phyloP scores from a whole-genome alignment of 2,888 invertebrate species.

The Ischnus inquisitorius region DNA sequence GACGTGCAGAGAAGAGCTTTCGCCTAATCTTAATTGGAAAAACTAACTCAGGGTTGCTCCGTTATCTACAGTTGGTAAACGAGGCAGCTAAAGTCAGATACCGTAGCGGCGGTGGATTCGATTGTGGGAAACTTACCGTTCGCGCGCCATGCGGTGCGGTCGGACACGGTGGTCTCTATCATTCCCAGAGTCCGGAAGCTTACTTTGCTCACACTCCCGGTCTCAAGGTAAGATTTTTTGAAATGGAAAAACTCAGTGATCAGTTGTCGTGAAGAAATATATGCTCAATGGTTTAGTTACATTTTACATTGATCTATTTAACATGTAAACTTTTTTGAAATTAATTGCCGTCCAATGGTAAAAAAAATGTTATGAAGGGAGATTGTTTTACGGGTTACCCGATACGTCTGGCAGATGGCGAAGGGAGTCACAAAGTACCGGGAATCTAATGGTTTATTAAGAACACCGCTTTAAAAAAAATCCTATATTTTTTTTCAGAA shows the following conservation, averaged over 20 bases:
- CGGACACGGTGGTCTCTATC: slow-evolving; percentile 98
- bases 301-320: neutral
- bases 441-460: slow-evolving; percentile 4
- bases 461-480: neutral
- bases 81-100: slow-evolving; percentile 98
- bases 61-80: slow-evolving; percentile 89
- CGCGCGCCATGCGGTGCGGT: slow-evolving; percentile 98
- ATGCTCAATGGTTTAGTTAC: neutral
- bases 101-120: slow-evolving; percentile 95
- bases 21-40: neutral
- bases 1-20: too few relatives aligned
- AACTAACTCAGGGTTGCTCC: neutral
- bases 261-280: neutral
- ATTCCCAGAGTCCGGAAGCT: slow-evolving; percentile 99
- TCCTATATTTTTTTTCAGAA: too few relatives aligned
- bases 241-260: neutral
- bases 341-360: neutral
- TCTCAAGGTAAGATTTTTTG: slow-evolving; percentile 89
- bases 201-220: slow-evolving; percentile 99
- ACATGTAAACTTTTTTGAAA: neutral
- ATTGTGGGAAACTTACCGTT: slow-evolving; percentile 96
- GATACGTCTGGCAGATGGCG: slow-evolving; percentile 8
- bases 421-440: neutral
- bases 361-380: neutral
- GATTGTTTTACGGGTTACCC: neutral